Conservation (phyloP, 2,888 invertebrate genomes). For the Leptinotarsa tumamoca region DNA sequence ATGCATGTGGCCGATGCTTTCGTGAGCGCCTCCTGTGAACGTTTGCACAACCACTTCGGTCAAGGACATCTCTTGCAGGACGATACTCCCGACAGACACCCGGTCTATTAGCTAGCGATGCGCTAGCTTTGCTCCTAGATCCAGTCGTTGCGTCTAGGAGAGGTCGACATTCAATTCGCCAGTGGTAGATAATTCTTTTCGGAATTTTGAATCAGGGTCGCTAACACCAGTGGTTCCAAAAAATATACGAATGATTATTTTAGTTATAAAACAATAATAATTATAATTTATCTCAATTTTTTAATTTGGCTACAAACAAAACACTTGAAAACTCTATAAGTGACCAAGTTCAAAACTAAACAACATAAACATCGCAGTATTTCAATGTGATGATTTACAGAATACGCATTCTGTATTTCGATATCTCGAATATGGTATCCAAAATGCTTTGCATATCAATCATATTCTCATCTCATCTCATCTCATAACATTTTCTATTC, state of each 20-base stretch:
- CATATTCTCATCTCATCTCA: not conserved
- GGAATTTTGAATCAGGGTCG: not conserved
- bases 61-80: conserved; percentile 30
- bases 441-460: too few species aligned
- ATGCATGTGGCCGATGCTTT: conserved; percentile 3
- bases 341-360: too few species aligned
- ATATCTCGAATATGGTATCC: too few species aligned
- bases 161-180: not conserved
- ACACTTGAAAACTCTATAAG: too few species aligned
- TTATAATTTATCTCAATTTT: too few species aligned
- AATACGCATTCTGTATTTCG: too few species aligned
- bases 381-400: too few species aligned
- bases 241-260: too few species aligned
- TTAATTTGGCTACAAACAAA: too few species aligned
- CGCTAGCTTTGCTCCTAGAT: conserved; percentile 9
- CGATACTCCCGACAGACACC: conserved; percentile 27
- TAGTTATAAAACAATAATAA: too few species aligned
- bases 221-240: too few species aligned
- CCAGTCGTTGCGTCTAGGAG: conserved; percentile 13
- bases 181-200: not conserved
- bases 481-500: not conserved
- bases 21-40: conserved; percentile 7
- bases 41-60: conserved; percentile 21
- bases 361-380: too few species aligned
- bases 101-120: conserved; percentile 4